Evolutionary conservation across 2,888 invertebrate genomes (phyloP), one percentile per base, ranked within the genome.

Genomic region (Encarsia formosa): DNA sequence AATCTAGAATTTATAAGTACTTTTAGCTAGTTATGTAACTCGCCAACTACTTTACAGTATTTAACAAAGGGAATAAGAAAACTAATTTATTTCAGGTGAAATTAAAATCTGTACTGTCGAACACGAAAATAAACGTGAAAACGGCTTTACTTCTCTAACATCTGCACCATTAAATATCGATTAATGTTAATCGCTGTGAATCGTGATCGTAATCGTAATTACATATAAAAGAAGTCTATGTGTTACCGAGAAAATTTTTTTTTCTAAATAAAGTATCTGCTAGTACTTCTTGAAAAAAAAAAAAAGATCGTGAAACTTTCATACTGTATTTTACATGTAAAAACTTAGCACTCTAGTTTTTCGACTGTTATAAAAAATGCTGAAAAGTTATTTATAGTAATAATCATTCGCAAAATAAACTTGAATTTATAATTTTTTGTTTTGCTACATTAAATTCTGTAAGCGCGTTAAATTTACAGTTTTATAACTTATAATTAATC

Each of bases 41-140:
- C 66, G 70, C 70, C 68, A 73, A 71, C 65, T 71, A 70, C 69
- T 65, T 67, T 61, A 65, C 71, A 72, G 73, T 71, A 73, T 73
- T 71, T 68, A 70, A 69, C 62, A 59, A 59, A 57, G 59, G 60
- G 37, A 50, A 52, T 51, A 39, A 54, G 26, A 38, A 45, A 42
- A 52, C 49, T 49, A 50, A 39, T 40, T 50, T 39, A 44, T n/a
- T n/a, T 54, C 50, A 46, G 56, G 41, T 50, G 54, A 51, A 59
- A 48, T 39, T 40, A 44, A 45, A 54, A 52, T 52, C 56, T 52
- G 43, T 57, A 58, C 51, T 45, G 39, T 41, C 16, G 20, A 46
- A 31, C 22, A 42, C 40, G 26, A 49, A 39, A 19, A 26, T 29
- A 38, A 13, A 18, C 35, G 42, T 42, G 48, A 47, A 47, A 52